Evolutionary conservation across 2,113 vertebrate species (phyloP).

Genomic region (Xiphophorus maculatus): DNA sequence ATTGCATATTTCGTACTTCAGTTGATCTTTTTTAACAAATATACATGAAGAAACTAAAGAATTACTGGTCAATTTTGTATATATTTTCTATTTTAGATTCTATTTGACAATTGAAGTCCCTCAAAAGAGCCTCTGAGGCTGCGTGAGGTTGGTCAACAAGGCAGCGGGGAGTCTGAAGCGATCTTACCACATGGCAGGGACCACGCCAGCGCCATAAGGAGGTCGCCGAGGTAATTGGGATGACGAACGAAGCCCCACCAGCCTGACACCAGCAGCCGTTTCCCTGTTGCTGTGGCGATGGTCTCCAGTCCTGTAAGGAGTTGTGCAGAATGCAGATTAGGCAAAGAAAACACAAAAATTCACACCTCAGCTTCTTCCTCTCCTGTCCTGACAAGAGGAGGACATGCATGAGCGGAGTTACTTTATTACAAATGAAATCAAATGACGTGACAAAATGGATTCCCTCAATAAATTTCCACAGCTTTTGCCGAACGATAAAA

Average conservation of each 20-base stretch:
- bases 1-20: neutral
- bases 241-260: conserved; percentile 94
- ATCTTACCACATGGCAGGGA: conserved; percentile 90
- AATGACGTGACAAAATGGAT: neutral
- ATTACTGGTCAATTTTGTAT: too few relatives aligned
- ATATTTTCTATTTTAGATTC: neutral
- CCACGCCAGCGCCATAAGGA: conserved; percentile 93
- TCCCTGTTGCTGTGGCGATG: conserved; percentile 88
- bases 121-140: neutral
- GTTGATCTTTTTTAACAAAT: neutral
- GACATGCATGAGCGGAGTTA: neutral
- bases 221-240: conserved; percentile 90
- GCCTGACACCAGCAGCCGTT: conserved; percentile 87
- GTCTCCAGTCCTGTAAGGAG: conserved; percentile 83
- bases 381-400: neutral
- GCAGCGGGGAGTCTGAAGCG: neutral
- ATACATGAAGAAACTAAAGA: neutral
- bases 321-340: neutral
- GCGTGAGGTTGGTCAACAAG: neutral
- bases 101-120: neutral
- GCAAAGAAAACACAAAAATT: neutral
- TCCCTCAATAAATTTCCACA: neutral
- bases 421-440: neutral
- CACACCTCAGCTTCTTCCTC: conserved; percentile 2
- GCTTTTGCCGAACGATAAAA: neutral